Evolutionary conservation across 53 echinoderm and acorn worm genomes (phyloP), one percentile per base, ranked within the genome.

Genomic region (Henricia sp.): DNA sequence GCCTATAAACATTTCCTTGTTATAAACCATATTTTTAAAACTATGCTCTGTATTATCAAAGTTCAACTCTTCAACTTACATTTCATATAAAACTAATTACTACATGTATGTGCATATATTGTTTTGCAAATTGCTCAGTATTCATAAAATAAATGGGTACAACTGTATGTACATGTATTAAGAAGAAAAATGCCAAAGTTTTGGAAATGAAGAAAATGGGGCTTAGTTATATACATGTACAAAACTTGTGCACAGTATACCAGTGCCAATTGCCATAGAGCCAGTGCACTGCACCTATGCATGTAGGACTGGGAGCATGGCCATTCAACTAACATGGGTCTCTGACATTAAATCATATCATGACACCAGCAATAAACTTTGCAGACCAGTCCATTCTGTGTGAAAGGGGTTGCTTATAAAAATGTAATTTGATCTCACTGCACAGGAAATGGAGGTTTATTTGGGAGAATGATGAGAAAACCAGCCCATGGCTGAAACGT

Each of bases 401-500:
- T 63, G 5, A 14, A 60, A 53, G 43, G 76, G 76, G 80, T 63
- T 80, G 29, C 63, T 44, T 40, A 64, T 48, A 64, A 35, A 48
- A 5, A 64, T 62, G 80, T 80, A 80, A 80, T 80, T 19, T 63
- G 80, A 80, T 80, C 80, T 64, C 64, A 48, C 63, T 80, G 64
- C 80, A 80, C 80, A 80, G 80, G 80, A 80, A 80, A 80, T 80
- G 80, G 64, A 80, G 80, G 80, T 80, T 80, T 80, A 80, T 80
- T 80, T 50, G 43, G 80, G 63, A n/a, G n/a, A n/a, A 64, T 86
- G 74, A 88, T 88, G 87, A 82, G 87, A 83, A 84, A 68, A 84
- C 71, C 87, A 91, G 91, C 76, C 77, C 87, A 71, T 68, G 63
- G 64, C 44, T 91, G 91, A 84, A 91, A 91, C 38, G 35, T 77